Evolutionary conservation across 2,888 invertebrate genomes (phyloP).

Genomic region (Pyralis farinalis): DNA sequence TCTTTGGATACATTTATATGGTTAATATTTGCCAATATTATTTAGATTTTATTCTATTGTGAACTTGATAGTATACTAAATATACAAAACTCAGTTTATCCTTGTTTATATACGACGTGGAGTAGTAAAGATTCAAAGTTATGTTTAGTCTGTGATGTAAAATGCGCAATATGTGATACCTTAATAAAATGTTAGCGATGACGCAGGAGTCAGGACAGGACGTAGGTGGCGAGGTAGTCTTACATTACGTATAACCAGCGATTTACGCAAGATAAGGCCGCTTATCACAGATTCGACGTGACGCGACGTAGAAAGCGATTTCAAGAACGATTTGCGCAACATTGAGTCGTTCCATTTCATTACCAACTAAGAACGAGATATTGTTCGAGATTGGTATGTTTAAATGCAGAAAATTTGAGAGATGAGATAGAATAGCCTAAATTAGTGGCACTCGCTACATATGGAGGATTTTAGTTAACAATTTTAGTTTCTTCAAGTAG

Average conservation of each 20-base stretch:
- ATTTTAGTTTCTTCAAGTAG: too few species aligned
- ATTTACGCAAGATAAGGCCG: slow-evolving; percentile 64
- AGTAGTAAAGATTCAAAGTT: slow-evolving; percentile 1
- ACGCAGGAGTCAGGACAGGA: slow-evolving; percentile 23
- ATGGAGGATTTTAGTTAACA: too few species aligned
- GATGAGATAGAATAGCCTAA: too few species aligned
- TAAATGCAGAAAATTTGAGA: neutral
- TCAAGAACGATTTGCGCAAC: slow-evolving; percentile 66
- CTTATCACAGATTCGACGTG: slow-evolving; percentile 55
- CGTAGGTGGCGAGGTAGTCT: slow-evolving; percentile 34
- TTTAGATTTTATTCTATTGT: neutral
- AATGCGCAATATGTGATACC: slow-evolving; percentile 19
- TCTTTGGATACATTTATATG: too few species aligned
- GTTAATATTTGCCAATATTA: neutral
- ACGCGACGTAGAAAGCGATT: slow-evolving; percentile 68
- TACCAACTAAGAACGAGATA: slow-evolving; percentile 25
- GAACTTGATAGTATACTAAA: neutral
- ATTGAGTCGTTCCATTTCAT: slow-evolving; percentile 48
- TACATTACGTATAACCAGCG: slow-evolving; percentile 39
- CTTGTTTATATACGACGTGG: neutral
- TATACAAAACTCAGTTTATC: neutral
- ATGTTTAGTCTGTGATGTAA: slow-evolving; percentile 4
- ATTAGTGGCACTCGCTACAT: too few species aligned
- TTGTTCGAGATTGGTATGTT: slow-evolving; percentile 1
- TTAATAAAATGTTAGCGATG: slow-evolving; percentile 25